Evolutionary conservation across 2,113 vertebrate species (phyloP).

Genomic region (Anguilla rostrata): DNA sequence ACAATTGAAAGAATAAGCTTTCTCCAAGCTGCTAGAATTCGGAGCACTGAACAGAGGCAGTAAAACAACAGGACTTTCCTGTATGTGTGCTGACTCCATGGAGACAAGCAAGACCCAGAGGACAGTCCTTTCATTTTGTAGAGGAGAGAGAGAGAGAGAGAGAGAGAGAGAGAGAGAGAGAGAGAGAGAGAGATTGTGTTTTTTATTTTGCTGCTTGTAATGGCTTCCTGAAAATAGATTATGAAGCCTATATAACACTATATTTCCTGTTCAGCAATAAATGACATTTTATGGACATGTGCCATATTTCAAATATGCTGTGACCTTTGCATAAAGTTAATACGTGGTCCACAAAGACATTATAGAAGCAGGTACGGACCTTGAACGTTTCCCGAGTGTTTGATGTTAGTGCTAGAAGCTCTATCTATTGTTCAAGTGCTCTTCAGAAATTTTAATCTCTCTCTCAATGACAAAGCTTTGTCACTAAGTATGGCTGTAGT

Average conservation of each 20-base stretch:
- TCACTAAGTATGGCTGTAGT: constrained; percentile 46
- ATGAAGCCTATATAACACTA: background rate
- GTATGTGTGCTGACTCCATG: constrained; percentile 61
- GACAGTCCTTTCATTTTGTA: constrained; percentile 35
- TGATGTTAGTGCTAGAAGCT: background rate
- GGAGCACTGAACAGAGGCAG: background rate
- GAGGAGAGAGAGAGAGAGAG: constrained; percentile 26
- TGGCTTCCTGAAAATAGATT: background rate
- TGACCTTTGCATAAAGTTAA: background rate
- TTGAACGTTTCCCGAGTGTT: background rate
- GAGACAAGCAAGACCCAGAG: constrained; percentile 51
- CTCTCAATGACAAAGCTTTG: constrained; percentile 32
- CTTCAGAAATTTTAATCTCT: constrained; percentile 18
- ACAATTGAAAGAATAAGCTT: constrained; percentile 20
- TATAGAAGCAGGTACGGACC: background rate
- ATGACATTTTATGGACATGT: background rate
- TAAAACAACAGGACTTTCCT: constrained; percentile 35
- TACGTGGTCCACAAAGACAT: background rate
- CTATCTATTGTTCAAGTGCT: constrained; percentile 6
- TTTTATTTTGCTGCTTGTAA: constrained; percentile 11
- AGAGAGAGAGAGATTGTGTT: background rate
- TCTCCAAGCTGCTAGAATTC: background rate
- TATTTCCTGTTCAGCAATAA: background rate
- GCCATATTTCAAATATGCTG: background rate
- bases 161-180: background rate